Conservation (phyloP, 2,113 vertebrate species). For the Conger conger region DNA sequence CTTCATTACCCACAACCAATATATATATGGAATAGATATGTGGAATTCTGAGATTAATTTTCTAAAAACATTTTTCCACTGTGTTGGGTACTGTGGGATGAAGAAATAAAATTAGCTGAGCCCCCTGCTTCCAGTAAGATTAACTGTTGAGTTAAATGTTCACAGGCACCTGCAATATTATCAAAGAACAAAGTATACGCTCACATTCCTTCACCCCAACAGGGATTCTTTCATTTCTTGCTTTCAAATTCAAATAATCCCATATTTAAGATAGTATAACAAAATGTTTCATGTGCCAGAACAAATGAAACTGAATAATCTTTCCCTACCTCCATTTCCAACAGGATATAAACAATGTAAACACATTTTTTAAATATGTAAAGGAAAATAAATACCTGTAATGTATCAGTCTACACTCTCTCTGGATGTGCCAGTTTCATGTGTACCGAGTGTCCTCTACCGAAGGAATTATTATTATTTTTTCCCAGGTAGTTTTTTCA, state of each 20-base stretch:
- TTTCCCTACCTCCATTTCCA: not conserved
- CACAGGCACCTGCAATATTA: not conserved
- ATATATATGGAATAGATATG: not conserved
- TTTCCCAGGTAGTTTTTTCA: too few species aligned
- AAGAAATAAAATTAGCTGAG: not conserved
- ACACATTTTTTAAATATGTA: not conserved
- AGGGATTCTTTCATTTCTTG: not conserved
- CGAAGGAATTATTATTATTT: too few species aligned
- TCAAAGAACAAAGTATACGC: not conserved
- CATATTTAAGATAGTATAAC: not conserved
- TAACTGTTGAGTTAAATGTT: not conserved
- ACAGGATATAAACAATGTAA: not conserved
- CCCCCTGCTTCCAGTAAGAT: not conserved
- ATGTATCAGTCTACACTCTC: not conserved
- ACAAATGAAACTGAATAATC: not conserved
- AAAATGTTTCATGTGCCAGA: not conserved
- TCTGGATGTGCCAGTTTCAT: not conserved
- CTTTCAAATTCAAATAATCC: not conserved
- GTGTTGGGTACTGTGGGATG: not conserved
- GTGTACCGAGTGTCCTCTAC: not conserved
- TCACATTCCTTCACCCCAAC: not conserved
- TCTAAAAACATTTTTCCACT: not conserved
- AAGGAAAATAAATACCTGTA: not conserved
- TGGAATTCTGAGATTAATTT: too few species aligned
- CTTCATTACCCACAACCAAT: not conserved